phyloP scores from a whole-genome alignment of 2,113 vertebrate genomes.

The Nycticebus coucang region DNA sequence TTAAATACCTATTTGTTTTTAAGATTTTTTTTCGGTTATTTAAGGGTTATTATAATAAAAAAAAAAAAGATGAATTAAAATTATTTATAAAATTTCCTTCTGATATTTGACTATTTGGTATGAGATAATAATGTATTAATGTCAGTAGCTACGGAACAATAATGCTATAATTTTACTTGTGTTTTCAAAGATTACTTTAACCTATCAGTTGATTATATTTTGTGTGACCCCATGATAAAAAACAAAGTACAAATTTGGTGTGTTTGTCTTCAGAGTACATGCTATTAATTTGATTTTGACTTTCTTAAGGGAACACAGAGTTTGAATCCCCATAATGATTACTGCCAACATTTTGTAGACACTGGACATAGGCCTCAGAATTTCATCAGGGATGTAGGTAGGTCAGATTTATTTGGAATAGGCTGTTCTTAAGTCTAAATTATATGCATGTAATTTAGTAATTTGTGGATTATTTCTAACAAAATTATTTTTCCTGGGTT shows the following conservation, averaged over 20 bases:
- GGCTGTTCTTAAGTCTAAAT: background rate
- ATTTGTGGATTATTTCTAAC: conserved; percentile 21
- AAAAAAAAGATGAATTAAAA: conserved; percentile 34
- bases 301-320: conserved; percentile 95
- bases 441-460: background rate
- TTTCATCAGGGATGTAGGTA: conserved; percentile 99
- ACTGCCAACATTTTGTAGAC: conserved; percentile 99
- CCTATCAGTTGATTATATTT: background rate
- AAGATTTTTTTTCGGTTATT: conserved; percentile 9
- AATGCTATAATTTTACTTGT: background rate
- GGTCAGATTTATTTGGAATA: conserved; percentile 71
- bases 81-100: conserved; percentile 1
- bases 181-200: conserved; percentile 15
- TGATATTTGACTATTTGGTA: background rate
- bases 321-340: conserved; percentile 98
- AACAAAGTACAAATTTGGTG: background rate
- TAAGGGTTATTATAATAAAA: conserved; percentile 18
- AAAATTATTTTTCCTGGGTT: background rate
- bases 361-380: conserved; percentile 98
- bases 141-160: background rate
- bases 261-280: background rate
- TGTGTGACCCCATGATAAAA: background rate
- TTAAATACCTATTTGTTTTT: conserved; percentile 12
- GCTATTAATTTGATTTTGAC: conserved; percentile 44
- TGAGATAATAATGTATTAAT: background rate